Base-by-base conservation (phyloP, 64 coral and sea anemone species). In the Montipora efflorescens region DNA sequence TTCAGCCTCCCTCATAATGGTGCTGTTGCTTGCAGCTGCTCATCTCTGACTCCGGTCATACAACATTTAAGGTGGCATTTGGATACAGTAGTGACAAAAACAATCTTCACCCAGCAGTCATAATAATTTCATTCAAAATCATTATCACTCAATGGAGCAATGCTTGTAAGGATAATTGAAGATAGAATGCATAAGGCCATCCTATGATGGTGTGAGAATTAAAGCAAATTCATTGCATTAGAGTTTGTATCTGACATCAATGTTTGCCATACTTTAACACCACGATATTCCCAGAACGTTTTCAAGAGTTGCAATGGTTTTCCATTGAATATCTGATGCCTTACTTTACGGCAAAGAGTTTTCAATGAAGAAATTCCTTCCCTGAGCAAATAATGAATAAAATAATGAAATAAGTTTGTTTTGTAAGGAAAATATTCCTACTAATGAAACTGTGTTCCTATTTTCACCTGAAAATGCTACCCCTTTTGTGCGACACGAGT, bases 181-280 rank as follows among this genome's bases (percentile, higher is more conserved):
- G 0, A 13, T 66, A 49, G 28, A 72, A 72, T 71, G 45, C 64
- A 70, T 86, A 66, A 62, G 19, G 16, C 18, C 81, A 84, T 47
- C 11, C 18, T 47, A 21, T 19, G 67, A 18, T 72, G 82, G 66
- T 71, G 19, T 48, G 19, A 72, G 47, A 72, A 86, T 49, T 71
- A 86, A 86, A 86, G 66, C 64, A 20, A 47, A 71, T 86, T 36
- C 36, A 67, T 84, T 86, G 13, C 66, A 70, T 71, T 86, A 12
- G 8, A 36, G 36, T 36, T 20, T 81, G 20, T 74, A 7, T 74
- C 36, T 9, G 2, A 28, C 5, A 36, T 74, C 5, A 74, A 22
- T 23, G 20, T 74, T 36, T 36, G 36, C 36, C 36, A 36, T 36
- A n/a, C 21, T 71, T 20, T n/a, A 71, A 19, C 5, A n/a, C 67